A percentile compares a stretch with the other conserved stretches of the same genome.
Conservation (phyloP, 2,113 vertebrate species). For the Ameiurus melas region DNA sequence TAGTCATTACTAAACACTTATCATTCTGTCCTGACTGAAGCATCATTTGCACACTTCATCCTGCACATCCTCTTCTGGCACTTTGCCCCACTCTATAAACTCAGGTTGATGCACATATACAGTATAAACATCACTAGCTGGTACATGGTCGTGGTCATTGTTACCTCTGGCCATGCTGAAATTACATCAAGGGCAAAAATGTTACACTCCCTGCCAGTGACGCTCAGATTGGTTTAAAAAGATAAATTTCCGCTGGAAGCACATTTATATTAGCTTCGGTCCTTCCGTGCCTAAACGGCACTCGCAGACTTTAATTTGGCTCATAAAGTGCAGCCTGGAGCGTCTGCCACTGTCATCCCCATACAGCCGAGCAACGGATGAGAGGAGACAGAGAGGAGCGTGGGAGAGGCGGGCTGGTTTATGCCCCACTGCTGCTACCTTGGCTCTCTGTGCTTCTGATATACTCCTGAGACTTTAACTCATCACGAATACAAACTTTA, state of each 20-base stretch:
- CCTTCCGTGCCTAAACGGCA: constrained; percentile 27
- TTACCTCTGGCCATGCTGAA: constrained; percentile 3
- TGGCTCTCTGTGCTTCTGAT: background rate
- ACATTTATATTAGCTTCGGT: constrained; percentile 34
- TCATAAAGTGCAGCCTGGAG: constrained; percentile 33
- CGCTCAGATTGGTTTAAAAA: constrained; percentile 34
- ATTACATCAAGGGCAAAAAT: constrained; percentile 38
- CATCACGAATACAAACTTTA: background rate
- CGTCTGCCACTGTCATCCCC: constrained; percentile 5
- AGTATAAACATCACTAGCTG: background rate
- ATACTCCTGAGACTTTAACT: constrained; percentile 9
- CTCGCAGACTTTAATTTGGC: constrained; percentile 33
- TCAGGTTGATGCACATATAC: background rate
- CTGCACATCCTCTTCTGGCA: background rate
- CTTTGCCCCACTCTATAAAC: background rate
- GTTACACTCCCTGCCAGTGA: background rate
- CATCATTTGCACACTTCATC: constrained; percentile 1
- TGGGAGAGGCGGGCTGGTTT: background rate
- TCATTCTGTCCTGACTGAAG: background rate
- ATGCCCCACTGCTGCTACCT: background rate
- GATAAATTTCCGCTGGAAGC: constrained; percentile 22
- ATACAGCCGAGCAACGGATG: background rate
- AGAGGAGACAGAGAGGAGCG: constrained; percentile 12
- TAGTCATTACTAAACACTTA: background rate
- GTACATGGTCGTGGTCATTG: background rate